Base-by-base conservation (phyloP, 2,888 invertebrate genomes). In the Pantelozetes paolii region DNA sequence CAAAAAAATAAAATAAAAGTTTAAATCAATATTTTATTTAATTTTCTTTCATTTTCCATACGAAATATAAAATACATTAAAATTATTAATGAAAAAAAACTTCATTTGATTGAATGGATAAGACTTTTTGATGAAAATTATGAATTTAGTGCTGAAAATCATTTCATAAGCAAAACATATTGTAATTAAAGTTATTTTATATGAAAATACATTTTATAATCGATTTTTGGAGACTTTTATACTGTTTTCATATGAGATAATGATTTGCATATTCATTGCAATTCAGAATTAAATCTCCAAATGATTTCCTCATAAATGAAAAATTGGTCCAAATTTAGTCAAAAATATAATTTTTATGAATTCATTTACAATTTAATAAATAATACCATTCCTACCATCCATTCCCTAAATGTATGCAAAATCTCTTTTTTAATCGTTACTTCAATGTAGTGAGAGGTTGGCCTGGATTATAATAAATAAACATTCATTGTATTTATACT, bases 221-320 rank as follows among this genome's bases (percentile, higher is more conserved):
- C 8, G 30, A 62, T 62, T 62, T 62, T 62, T 23, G 23, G 30
- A 32, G n/a, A n/a, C 26, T 62, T 62, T 62, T 62, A 62, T 20
- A 62, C n/a, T 45, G 15, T 18, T 45, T 45, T 45, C 45, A 13
- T 45, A 18, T 45, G 45, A 18, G 45, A 45, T 45, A 45, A 45
- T 45, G 45, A 45, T 45, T 45, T 45, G 45, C 45, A 45, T 45
- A 45, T 45, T 45, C n/a, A 45, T 45, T 45, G 45, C 13, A 45
- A 18, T 13, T 18, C 45, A 18, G 45, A 45, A 13, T 45, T n/a
- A n/a, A n/a, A n/a, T 45, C n/a, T 45, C 45, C n/a, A 45, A 45
- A 45, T 45, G 45, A n/a, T 45, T 45, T 45, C 45, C 15, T 45
- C n/a, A 45, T 2, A n/a, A 9, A 45, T 8, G 2, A 45, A 45